These are phyloP conservation scores for Amazona guildingii DNA, from an alignment of 2,113 vertebrate genomes.

Conservation along the genomic window DNA sequence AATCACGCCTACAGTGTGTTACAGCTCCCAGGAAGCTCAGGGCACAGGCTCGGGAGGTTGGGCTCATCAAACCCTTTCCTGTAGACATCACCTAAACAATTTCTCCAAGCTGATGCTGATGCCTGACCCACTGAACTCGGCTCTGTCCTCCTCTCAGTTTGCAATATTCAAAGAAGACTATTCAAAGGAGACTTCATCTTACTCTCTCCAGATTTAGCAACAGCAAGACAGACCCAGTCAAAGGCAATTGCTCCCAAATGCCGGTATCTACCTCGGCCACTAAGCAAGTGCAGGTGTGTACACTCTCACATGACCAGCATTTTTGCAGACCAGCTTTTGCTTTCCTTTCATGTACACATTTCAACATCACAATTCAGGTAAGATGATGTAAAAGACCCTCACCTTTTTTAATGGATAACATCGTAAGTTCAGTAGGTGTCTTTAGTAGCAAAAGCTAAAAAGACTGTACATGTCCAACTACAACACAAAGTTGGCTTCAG, in stretches of 20 bases:
- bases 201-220: not conserved
- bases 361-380: not conserved
- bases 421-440: not conserved
- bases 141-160: not conserved
- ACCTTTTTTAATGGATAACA: not conserved
- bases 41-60: not conserved
- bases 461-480: not conserved
- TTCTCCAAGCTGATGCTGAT: not conserved
- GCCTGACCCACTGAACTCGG: not conserved
- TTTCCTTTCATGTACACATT: not conserved
- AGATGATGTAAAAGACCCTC: not conserved
- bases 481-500: constrained; percentile 1
- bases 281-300: not conserved
- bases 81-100: not conserved
- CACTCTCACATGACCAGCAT: not conserved
- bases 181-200: not conserved
- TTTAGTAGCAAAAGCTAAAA: not conserved
- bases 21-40: not conserved
- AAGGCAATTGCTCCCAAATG: rapidly evolving
- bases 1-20: rapidly evolving
- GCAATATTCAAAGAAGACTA: not conserved
- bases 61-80: rapidly evolving
- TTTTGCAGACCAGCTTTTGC: not conserved
- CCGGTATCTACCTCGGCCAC: not conserved
- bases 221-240: not conserved